Evolutionary conservation across 1,140 invertebrate species (phyloP), one percentile per base, ranked within the genome.

Genomic region (Lineus longissimus): DNA sequence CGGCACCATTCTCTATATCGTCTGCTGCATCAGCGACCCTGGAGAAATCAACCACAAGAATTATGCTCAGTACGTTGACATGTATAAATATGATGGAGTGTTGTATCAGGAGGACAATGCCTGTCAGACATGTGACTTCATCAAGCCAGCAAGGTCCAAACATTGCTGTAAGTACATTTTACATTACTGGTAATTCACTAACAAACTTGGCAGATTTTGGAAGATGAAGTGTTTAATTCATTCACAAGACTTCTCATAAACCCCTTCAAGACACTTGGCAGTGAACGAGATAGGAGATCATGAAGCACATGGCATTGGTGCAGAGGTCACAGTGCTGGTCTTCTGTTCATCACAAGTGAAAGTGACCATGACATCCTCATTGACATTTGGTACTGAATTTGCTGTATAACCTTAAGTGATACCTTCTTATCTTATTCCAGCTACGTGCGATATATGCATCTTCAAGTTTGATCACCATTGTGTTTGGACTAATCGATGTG

Each of bases 401-500:
- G n/a, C n/a, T n/a, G n/a, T n/a, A n/a, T n/a, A n/a, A n/a, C n/a
- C n/a, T n/a, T 36, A 36, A 36, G 15, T 36, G 33, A 7, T 7
- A 36, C 4, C 6, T 4, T 36, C 15, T 36, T 15, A 7, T 15
- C 15, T 36, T 15, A 36, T 70, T 72, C 17, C 70, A 81, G 80
- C 69, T 61, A 69, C 76, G 17, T 81, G 76, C 68, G 71, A 82
- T 59, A 69, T 66, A 56, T 82, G 81, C 73, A 69, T 82, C 11
- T 71, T 76, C 57, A 71, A 75, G n/a, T 81, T 79, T 73, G 81
- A 82, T 61, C 81, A 82, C 59, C 81, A 82, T 62, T 82, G 81
- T 70, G 70, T 80, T 15, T 82, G 80, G 79, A 77, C 78, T 2
- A 78, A 81, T 65, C 80, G 76, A 61, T 79, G 78, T 66, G 73